phyloP scores from a whole-genome alignment of 2,113 vertebrate species.

The Dolichotis patagonum region DNA sequence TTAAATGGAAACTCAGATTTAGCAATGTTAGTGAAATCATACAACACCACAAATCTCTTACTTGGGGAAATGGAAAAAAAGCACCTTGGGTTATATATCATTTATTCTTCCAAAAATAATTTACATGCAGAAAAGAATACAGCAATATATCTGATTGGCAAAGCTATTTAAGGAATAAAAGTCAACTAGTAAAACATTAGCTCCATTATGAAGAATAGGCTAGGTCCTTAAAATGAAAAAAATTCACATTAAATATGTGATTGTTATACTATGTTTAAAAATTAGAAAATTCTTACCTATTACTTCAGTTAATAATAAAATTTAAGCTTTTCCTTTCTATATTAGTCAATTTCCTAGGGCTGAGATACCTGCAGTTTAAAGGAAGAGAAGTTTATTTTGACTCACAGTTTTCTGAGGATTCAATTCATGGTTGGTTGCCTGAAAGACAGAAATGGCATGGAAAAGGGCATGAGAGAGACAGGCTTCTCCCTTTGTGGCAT shows the following conservation, averaged over 20 bases:
- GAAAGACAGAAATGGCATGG: neutral
- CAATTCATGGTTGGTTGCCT: no score
- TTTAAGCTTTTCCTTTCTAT: neutral
- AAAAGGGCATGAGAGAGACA: neutral
- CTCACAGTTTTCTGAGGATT: neutral
- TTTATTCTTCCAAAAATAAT: neutral
- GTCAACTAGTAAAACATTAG: neutral
- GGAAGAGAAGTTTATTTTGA: neutral
- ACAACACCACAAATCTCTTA: neutral
- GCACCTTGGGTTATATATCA: neutral
- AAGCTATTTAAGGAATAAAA: neutral
- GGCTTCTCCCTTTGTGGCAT: neutral
- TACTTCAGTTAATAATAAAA: neutral
- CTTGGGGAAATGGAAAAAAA: neutral
- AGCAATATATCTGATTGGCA: neutral
- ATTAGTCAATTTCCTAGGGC: neutral
- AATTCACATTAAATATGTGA: neutral
- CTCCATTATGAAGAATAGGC: neutral
- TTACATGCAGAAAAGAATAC: neutral
- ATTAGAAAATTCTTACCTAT: neutral
- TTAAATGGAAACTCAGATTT: slow-evolving; percentile 8
- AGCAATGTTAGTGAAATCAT: neutral
- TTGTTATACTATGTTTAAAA: neutral
- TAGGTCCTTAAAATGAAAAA: neutral
- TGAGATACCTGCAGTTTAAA: neutral